Conservation (phyloP, 2,113 vertebrate genomes). For the Callionymus lyra region DNA sequence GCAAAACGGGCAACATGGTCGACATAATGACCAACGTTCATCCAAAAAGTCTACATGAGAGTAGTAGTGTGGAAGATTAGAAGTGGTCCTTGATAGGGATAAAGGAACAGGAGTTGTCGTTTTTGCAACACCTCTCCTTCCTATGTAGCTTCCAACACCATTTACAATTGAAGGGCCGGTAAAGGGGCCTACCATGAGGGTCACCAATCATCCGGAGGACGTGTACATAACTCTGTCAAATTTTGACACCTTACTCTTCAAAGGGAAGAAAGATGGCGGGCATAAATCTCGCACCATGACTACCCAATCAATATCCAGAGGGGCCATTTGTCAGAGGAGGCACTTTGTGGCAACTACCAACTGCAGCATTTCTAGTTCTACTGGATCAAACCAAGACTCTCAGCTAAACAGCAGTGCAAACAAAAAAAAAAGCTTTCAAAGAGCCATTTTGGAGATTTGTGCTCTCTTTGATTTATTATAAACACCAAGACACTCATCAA, state of each 20-base stretch:
- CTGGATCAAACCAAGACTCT: no score
- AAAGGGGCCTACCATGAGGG: slow-evolving; percentile 40
- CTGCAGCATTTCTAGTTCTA: slow-evolving; percentile 4
- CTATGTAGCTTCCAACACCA: slow-evolving; percentile 7
- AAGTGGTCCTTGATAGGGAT: no score
- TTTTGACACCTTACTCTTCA: slow-evolving; percentile 57
- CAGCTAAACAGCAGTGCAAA: background rate
- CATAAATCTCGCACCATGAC: slow-evolving; percentile 56
- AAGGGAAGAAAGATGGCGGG: slow-evolving; percentile 54
- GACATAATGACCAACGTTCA: no score
- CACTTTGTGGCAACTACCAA: slow-evolving; percentile 17
- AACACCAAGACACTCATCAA: slow-evolving; percentile 1
- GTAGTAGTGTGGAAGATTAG: no score
- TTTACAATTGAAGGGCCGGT: slow-evolving; percentile 9
- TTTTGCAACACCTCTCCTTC: slow-evolving; percentile 3
- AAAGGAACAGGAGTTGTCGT: no score
- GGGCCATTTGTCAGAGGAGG: slow-evolving; percentile 49
- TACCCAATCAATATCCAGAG: slow-evolving; percentile 56
- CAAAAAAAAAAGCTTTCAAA: background rate
- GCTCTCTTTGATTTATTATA: slow-evolving; percentile 1
- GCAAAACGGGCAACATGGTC: no score
- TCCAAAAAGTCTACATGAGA: no score
- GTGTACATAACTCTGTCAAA: slow-evolving; percentile 60
- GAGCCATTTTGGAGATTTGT: background rate
- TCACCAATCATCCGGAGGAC: slow-evolving; percentile 60